A percentile compares a stretch with the other conserved stretches of the same genome.
Evolutionary conservation across 2,888 invertebrate species (phyloP).

Genomic region (Idaea biselata): DNA sequence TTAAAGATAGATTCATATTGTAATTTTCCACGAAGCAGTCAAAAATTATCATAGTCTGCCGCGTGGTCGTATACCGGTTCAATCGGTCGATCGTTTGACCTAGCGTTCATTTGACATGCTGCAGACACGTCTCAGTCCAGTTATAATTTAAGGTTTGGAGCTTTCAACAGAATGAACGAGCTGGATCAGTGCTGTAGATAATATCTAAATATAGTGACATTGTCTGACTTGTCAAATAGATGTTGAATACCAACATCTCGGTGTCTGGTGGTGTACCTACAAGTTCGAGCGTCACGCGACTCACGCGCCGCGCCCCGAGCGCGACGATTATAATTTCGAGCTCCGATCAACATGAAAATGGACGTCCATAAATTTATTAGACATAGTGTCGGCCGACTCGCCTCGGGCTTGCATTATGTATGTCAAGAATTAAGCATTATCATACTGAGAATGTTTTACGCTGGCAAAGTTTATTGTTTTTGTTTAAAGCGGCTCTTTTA

Average conservation of each 20-base stretch:
- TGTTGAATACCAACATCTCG: slow-evolving; percentile 1
- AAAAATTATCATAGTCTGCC: background rate
- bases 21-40: slow-evolving; percentile 3
- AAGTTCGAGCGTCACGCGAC: slow-evolving; percentile 45
- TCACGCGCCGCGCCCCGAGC: slow-evolving; percentile 67
- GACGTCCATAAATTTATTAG: slow-evolving; percentile 80
- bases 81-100: too few relatives aligned
- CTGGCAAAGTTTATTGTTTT: slow-evolving; percentile 54
- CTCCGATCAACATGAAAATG: slow-evolving; percentile 79
- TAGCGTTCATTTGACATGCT: too few relatives aligned
- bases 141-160: too few relatives aligned
- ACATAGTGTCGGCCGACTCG: slow-evolving; percentile 75
- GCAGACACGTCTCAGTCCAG: too few relatives aligned
- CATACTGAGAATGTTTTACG: slow-evolving; percentile 66
- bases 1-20: slow-evolving; percentile 7
- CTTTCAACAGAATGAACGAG: too few relatives aligned
- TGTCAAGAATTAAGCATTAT: slow-evolving; percentile 80
- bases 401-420: slow-evolving; percentile 76
- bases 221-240: slow-evolving; percentile 3
- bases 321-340: slow-evolving; percentile 77
- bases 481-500: slow-evolving; percentile 31
- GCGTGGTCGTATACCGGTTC: too few relatives aligned
- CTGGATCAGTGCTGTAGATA: too few relatives aligned
- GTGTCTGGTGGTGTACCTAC: slow-evolving; percentile 17
- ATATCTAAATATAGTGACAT: too few relatives aligned